Evolutionary conservation across 1,140 invertebrate genomes (phyloP), one percentile per base, ranked within the genome.

Genomic region (Trypoxylus dichotomus): DNA sequence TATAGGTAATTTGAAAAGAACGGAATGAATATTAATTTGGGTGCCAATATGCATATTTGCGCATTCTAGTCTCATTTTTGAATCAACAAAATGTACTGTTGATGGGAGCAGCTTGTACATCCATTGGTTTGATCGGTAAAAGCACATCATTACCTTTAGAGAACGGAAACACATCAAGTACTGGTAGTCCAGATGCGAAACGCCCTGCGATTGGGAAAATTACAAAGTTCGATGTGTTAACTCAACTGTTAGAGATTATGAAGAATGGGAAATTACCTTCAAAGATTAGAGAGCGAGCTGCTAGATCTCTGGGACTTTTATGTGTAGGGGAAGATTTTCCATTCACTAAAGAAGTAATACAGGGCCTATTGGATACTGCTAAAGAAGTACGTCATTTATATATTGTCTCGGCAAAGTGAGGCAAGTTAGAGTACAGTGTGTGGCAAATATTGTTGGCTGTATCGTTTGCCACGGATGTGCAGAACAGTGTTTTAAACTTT

Each of bases 271-370:
- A 93, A 85, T 84, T 90, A 19, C 89, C 88, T 73, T 88, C 88
- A 0, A 93, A 92, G 85, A 88, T 92, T 63, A 92, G 94, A 83
- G 94, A 96, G 84, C 91, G 89, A 81, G 92, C 94, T 75, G 90
- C 92, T 2, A 88, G 89, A 76, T 90, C 93, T 13, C 85, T 94
- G 15, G 94, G 95, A 0, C 87, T 92, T 75, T 85, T 97, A 58
- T 95, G 94, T 84, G 89, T 95, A 24, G 94, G 94, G 0, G 93
- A 96, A 83, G 80, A 81, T 37, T 92, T 95, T 83, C 89, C 91
- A 8, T 90, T 93, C 80, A 90, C 90, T 0, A 89, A 91, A 81
- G 86, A 91, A 76, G 91, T 95, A 68, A 89, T 94, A 11, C 89
- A 93, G 80, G 91, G 91, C 77, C 91, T 96, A 79, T 85, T 96